Percentiles rank a stretch among this genome's conserved stretches.
Evolutionary conservation across 2,888 invertebrate genomes (phyloP).

Genomic region (Stegana nigrithorax): DNA sequence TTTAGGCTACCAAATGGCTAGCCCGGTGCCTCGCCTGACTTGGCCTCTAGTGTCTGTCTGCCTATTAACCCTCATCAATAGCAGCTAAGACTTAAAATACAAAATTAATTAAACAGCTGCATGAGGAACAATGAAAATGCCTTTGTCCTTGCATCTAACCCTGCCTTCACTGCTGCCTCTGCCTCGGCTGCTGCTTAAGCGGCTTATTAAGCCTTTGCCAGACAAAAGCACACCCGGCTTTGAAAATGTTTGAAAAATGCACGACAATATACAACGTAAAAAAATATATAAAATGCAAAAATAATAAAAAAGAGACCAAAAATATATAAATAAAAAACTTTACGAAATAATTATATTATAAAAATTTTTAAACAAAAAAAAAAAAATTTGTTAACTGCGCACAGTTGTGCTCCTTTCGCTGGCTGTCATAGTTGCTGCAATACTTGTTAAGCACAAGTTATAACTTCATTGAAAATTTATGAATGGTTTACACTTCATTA

Average conservation of each 20-base stretch:
- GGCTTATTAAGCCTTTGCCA: background rate
- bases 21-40: too few species aligned
- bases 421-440: too few species aligned
- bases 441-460: constrained; percentile 20
- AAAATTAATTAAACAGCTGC: constrained; percentile 16
- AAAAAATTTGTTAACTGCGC: too few species aligned
- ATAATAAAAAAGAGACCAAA: background rate
- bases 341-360: too few species aligned
- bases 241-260: background rate
- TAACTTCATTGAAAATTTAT: constrained; percentile 40
- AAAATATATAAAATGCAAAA: background rate
- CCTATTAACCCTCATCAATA: background rate
- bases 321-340: background rate
- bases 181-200: background rate
- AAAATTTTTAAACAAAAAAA: too few species aligned
- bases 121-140: background rate
- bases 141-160: too few species aligned
- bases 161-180: background rate
- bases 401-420: too few species aligned
- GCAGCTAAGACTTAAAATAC: background rate
- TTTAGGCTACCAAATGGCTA: too few species aligned
- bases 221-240: background rate
- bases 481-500: constrained; percentile 58
- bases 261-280: background rate
- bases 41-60: background rate